Evolutionary conservation across 1,140 invertebrate species (phyloP), one percentile per base, ranked within the genome.

Genomic region (Papilio polyxenes): DNA sequence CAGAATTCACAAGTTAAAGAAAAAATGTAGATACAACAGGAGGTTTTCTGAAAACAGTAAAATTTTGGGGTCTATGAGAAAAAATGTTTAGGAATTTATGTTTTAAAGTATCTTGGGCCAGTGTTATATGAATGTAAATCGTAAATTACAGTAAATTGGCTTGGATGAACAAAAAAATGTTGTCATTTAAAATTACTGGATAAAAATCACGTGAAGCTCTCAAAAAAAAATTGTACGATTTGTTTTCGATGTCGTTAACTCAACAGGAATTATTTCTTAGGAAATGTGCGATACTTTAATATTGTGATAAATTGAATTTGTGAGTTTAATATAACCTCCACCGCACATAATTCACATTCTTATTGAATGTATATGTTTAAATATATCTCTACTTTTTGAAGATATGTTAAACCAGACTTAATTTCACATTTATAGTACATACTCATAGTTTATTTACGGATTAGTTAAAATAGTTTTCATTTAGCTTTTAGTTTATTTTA

Each of bases 291-390:
- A 72, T 31, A 37, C 13, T 15, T 72, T 72, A 72, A 37, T 72
- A 72, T 15, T 72, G 65, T 72, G 65, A 72, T 72, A 72, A 72
- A 72, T 72, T 7, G 59, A 62, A 72, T 72, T 6, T 72, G 31
- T 13, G 65, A 37, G 65, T 72, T 37, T 37, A 72, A 72, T 37
- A 72, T 72, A 37, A 72, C 23, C 62, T 23, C 62, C 31, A 65
- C 62, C 3, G 31, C 23, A 31, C 23, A 65, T 65, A 31, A 65
- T 20, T 65, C 62, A 9, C 23, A 65, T 65, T 65, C 65, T 37
- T 72, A 72, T 37, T 72, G 37, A 72, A 72, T 65, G 10, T 65
- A 72, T 37, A 72, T 72, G 11, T 37, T 37, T 3, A 11, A 72
- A 40, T 72, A 72, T 37, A 44, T 44, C 40, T 44, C 40, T 44